phyloP scores from a whole-genome alignment of 2,888 invertebrate species.

The Furcula furcula region DNA sequence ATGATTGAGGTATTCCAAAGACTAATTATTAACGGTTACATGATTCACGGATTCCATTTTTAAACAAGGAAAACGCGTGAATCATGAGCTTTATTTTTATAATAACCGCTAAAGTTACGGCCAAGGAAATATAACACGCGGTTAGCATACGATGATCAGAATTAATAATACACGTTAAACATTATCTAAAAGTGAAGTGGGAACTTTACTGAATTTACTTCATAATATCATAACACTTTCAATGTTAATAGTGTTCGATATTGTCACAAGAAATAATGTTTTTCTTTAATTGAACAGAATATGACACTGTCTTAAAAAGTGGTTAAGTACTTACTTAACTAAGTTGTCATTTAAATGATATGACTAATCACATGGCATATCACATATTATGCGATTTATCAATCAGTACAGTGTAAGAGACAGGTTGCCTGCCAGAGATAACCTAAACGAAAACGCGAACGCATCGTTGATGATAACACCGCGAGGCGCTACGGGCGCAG shows the following conservation, averaged over 20 bases:
- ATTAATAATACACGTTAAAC: too few relatives aligned
- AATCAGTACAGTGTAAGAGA: conserved; percentile 52
- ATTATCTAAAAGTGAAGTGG: too few relatives aligned
- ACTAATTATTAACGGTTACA: conserved; percentile 12
- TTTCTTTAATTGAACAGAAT: too few relatives aligned
- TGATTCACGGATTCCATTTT: conserved; percentile 29
- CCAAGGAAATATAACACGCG: conserved; percentile 7
- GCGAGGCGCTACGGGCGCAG: conserved; percentile 40
- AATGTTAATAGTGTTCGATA: too few relatives aligned
- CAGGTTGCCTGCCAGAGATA: conserved; percentile 74
- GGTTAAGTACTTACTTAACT: too few relatives aligned
- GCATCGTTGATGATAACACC: conserved; percentile 60
- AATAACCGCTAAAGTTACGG: conserved; percentile 14
- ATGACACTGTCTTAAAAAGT: too few relatives aligned
- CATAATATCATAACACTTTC: too few relatives aligned
- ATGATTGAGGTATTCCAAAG: conserved; percentile 5
- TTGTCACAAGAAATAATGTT: too few relatives aligned
- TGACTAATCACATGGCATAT: too few relatives aligned
- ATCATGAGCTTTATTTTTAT: conserved; percentile 26
- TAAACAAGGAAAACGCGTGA: conserved; percentile 29
- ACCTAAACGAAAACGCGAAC: conserved; percentile 73
- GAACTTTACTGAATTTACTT: too few relatives aligned
- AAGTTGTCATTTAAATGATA: too few relatives aligned
- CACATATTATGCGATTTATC: too few relatives aligned
- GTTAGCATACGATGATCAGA: conserved; percentile 7